Evolutionary conservation across 2,797 vertebrate species (phyloP).

Genomic region (Novumbra hubbsi): DNA sequence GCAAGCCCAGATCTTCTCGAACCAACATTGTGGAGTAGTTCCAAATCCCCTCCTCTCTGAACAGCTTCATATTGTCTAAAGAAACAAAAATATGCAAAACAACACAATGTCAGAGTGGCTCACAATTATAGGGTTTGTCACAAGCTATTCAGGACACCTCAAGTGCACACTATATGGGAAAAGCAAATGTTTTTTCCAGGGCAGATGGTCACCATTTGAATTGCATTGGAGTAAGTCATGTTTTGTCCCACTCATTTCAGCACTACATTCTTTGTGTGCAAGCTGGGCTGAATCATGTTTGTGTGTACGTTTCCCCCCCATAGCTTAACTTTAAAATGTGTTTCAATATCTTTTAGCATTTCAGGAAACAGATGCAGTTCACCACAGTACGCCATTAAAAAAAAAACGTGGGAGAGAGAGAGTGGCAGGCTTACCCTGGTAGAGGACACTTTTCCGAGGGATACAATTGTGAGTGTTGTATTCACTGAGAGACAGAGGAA

Average conservation of each 20-base stretch:
- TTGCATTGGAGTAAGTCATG: too few relatives aligned
- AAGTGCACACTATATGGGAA: too few relatives aligned
- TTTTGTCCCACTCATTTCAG: too few relatives aligned
- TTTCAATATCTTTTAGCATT: not conserved
- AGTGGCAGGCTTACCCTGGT: constrained; percentile 61
- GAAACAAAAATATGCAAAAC: constrained; percentile 7
- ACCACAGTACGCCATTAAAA: not conserved
- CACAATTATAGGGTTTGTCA: too few relatives aligned
- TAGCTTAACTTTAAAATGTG: not conserved
- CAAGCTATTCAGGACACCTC: too few relatives aligned
- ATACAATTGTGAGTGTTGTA: constrained; percentile 42
- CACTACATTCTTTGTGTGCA: too few relatives aligned
- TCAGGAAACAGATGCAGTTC: not conserved
- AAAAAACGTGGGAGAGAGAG: not conserved
- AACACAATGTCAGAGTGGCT: not conserved
- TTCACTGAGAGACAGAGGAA: constrained; percentile 43
- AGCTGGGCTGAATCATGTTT: not conserved
- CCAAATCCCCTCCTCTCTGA: constrained; percentile 65
- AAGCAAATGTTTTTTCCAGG: too few relatives aligned
- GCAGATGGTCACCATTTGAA: too few relatives aligned
- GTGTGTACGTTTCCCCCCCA: not conserved
- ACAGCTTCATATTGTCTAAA: constrained; percentile 63
- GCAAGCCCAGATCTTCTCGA: constrained; percentile 65
- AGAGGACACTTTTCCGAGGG: constrained; percentile 72
- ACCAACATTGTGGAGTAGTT: constrained; percentile 75